These are phyloP conservation scores for Otocyon megalotis DNA, from an alignment of 2,113 vertebrate genomes.

Conservation along the genomic window DNA sequence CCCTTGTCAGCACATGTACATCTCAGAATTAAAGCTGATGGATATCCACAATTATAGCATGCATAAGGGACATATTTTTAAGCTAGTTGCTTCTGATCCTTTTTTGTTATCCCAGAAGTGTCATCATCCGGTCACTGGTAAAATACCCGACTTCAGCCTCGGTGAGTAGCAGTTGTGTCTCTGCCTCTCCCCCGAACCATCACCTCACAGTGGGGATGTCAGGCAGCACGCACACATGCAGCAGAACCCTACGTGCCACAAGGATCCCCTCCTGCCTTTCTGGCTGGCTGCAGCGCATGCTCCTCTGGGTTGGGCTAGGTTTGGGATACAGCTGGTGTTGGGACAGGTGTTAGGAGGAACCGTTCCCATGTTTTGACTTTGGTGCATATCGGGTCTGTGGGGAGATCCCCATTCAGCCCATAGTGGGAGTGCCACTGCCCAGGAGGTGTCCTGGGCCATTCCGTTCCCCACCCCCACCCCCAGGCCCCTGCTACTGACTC, in stretches of 20 bases:
- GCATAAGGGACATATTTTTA: neutral
- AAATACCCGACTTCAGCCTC: neutral
- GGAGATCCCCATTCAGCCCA: neutral
- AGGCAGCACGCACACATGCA: neutral
- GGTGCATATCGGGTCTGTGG: neutral
- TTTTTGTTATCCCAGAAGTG: neutral
- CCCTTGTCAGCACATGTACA: neutral
- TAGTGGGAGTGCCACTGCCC: neutral
- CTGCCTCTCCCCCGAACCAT: neutral
- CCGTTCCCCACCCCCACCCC: no score
- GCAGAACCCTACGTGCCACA: neutral
- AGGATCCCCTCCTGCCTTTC: neutral
- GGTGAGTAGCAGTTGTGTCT: neutral
- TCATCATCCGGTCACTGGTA: neutral
- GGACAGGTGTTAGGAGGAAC: neutral
- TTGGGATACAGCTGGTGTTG: neutral
- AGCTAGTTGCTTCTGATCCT: neutral
- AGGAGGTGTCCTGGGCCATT: neutral
- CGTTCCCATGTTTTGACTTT: accelerated
- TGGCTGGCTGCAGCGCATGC: neutral
- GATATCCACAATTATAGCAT: neutral
- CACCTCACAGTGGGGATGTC: neutral
- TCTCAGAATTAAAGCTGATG: neutral
- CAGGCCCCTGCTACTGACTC: neutral
- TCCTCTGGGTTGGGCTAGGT: neutral